phyloP scores from a whole-genome alignment of 2,797 vertebrate species.

The Hippoglossus hippoglossus region DNA sequence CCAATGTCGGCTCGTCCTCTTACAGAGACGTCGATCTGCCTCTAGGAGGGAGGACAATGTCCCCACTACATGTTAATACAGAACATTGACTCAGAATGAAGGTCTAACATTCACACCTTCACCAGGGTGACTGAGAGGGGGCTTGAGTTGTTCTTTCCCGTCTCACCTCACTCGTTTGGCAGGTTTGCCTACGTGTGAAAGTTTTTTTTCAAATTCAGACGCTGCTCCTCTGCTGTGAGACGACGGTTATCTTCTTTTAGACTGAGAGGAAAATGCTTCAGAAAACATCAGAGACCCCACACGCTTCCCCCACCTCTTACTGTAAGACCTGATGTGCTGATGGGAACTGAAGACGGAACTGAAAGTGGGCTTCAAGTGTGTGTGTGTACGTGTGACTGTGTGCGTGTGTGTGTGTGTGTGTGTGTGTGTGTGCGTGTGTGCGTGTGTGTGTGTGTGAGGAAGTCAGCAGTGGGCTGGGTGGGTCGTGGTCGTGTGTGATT shows the following conservation, averaged over 20 bases:
- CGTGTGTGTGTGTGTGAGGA: conserved; percentile 32
- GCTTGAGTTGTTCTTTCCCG: background rate
- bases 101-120: background rate
- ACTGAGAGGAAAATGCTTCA: conserved; percentile 8
- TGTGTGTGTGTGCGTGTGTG: background rate
- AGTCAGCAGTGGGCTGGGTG: conserved; percentile 32
- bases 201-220: background rate
- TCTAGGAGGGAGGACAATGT: too few relatives aligned
- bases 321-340: conserved; percentile 47
- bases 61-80: too few relatives aligned
- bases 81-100: too few relatives aligned
- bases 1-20: too few relatives aligned
- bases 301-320: conserved; percentile 31
- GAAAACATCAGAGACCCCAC: conserved; percentile 10
- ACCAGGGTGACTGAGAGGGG: too few relatives aligned
- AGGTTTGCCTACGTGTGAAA: background rate
- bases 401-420: background rate
- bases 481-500: conserved; percentile 14
- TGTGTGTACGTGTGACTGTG: conserved; percentile 27
- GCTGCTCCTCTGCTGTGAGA: background rate
- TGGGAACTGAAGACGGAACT: conserved; percentile 65
- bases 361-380: conserved; percentile 53
- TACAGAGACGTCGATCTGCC: background rate
- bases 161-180: background rate
- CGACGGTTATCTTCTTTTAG: conserved; percentile 16